phyloP scores from a whole-genome alignment of 2,797 vertebrate genomes.

The Halcyon chelicuti region DNA sequence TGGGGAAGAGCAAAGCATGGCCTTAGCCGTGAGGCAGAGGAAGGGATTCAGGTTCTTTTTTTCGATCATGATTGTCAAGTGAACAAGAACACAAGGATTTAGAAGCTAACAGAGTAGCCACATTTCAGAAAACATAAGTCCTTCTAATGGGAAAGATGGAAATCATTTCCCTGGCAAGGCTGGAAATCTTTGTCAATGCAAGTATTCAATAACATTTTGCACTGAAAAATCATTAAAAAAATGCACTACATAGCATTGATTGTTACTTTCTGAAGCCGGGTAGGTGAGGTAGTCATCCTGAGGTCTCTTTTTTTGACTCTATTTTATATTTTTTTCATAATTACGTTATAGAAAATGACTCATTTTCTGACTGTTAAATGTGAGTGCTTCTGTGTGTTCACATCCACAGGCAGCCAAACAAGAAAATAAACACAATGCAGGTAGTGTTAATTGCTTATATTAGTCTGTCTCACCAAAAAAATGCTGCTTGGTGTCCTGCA shows the following conservation, averaged over 20 bases:
- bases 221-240: neutral
- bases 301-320: neutral
- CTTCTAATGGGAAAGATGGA: neutral
- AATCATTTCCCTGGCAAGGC: neutral
- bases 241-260: neutral
- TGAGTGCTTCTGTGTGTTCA: neutral
- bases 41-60: neutral
- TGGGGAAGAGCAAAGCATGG: accelerated
- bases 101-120: neutral
- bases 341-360: neutral
- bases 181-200: neutral
- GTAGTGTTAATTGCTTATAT: neutral
- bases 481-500: neutral
- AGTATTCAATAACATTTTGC: neutral
- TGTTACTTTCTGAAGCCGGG: neutral
- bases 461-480: neutral
- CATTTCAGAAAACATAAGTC: neutral
- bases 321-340: neutral
- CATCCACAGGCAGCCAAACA: neutral
- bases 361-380: neutral
- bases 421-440: neutral
- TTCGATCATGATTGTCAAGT: neutral
- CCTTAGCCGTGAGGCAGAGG: neutral
- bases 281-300: neutral
- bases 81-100: neutral